These are phyloP conservation scores for Diploptera punctata DNA, from an alignment of 2,888 invertebrate genomes.

Conservation along the genomic window DNA sequence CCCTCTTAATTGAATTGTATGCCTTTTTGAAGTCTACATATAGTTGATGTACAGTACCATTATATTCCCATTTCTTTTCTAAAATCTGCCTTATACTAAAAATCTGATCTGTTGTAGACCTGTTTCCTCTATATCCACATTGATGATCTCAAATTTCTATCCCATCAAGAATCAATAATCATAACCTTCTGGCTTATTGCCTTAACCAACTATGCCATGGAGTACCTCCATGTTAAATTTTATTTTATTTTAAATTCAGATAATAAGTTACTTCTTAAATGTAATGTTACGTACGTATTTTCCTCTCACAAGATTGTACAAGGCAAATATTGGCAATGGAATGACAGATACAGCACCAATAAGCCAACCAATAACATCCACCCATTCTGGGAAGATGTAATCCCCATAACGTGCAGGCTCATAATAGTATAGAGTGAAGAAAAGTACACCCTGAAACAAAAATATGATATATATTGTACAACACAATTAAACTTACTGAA, in stretches of 20 bases:
- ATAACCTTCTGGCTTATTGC: background rate
- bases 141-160: background rate
- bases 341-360: constrained; percentile 73
- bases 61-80: too few relatives aligned
- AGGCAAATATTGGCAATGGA: constrained; percentile 70
- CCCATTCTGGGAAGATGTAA: constrained; percentile 73
- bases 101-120: too few relatives aligned
- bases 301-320: constrained; percentile 56
- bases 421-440: constrained; percentile 75
- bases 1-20: too few relatives aligned
- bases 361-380: constrained; percentile 72
- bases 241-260: too few relatives aligned
- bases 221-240: background rate
- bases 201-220: background rate
- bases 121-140: too few relatives aligned
- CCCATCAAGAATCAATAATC: background rate
- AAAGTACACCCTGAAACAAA: constrained; percentile 60
- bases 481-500: too few relatives aligned
- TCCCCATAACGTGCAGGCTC: constrained; percentile 66
- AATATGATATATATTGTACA: background rate
- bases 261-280: background rate
- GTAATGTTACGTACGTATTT: constrained; percentile 53
- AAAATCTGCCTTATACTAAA: too few relatives aligned
- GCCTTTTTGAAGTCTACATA: too few relatives aligned
- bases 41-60: too few relatives aligned